These are phyloP conservation scores for Scrobipalpa atriplicella DNA, from an alignment of 2,888 invertebrate genomes.

Conservation along the genomic window DNA sequence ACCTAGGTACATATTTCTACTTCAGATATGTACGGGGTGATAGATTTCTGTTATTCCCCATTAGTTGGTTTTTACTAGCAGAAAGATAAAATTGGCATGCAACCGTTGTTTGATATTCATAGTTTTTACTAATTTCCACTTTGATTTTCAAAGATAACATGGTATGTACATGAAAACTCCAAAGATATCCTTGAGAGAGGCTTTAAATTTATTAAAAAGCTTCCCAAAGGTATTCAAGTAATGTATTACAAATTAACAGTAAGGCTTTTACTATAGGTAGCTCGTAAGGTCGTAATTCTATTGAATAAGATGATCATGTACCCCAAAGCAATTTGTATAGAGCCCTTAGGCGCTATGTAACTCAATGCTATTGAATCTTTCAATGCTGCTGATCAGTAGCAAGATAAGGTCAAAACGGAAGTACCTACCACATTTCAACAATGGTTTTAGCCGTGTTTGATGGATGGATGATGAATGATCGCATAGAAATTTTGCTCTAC, in stretches of 20 bases:
- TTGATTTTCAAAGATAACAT: background rate
- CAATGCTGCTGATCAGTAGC: background rate
- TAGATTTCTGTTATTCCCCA: no score
- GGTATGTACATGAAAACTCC: no score
- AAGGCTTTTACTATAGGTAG: no score
- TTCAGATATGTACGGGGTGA: no score
- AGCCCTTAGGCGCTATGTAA: background rate
- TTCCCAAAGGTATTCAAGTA: no score
- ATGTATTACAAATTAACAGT: background rate
- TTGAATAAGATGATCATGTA: background rate
- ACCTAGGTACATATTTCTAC: no score
- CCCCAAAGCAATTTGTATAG: background rate
- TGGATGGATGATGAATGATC: background rate
- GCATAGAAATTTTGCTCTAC: background rate
- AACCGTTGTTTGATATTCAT: background rate
- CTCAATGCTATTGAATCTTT: no score
- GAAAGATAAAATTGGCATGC: no score
- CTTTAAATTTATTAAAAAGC: no score
- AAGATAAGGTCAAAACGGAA: slow-evolving; percentile 12
- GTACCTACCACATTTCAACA: slow-evolving; percentile 2
- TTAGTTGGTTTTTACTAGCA: no score
- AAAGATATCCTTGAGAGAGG: no score
- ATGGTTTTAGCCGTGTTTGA: background rate
- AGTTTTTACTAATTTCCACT: background rate
- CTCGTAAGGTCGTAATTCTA: background rate